These are phyloP conservation scores for Drosophila virilis DNA, from an alignment of 1,140 invertebrate genomes.

Conservation along the genomic window DNA sequence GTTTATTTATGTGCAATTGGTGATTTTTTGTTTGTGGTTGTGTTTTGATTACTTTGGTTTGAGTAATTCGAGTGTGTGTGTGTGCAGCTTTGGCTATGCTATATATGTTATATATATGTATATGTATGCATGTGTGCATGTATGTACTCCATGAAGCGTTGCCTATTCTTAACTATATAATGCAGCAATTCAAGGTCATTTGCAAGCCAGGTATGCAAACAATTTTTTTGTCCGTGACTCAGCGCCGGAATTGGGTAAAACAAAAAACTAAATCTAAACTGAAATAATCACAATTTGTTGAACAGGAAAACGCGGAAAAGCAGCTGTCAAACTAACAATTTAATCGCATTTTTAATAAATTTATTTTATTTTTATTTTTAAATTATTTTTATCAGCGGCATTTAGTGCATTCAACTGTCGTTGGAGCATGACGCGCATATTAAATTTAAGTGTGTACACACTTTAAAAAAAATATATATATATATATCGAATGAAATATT, in stretches of 20 bases:
- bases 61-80: slow-evolving; percentile 45
- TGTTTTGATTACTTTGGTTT: slow-evolving; percentile 50
- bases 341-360: slow-evolving; percentile 14
- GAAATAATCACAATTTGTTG: background rate
- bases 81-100: background rate
- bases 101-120: background rate
- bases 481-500: slow-evolving; percentile 22
- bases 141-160: too few relatives aligned
- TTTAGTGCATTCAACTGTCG: slow-evolving; percentile 70
- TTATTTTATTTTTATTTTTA: slow-evolving; percentile 20
- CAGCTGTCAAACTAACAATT: slow-evolving; percentile 9
- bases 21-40: slow-evolving; percentile 19
- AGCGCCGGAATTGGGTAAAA: background rate
- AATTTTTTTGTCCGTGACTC: slow-evolving; percentile 24
- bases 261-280: background rate
- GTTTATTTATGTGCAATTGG: background rate
- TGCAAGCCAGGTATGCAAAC: slow-evolving; percentile 21
- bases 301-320: slow-evolving; percentile 10
- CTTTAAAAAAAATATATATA: background rate
- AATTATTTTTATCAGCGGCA: slow-evolving; percentile 56
- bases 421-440: slow-evolving; percentile 54
- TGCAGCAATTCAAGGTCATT: slow-evolving; percentile 46
- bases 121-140: background rate
- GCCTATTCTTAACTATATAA: slow-evolving; percentile 5
- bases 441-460: slow-evolving; percentile 18